Conservation (phyloP, 2,113 vertebrate genomes). For the Platichthys flesus region DNA sequence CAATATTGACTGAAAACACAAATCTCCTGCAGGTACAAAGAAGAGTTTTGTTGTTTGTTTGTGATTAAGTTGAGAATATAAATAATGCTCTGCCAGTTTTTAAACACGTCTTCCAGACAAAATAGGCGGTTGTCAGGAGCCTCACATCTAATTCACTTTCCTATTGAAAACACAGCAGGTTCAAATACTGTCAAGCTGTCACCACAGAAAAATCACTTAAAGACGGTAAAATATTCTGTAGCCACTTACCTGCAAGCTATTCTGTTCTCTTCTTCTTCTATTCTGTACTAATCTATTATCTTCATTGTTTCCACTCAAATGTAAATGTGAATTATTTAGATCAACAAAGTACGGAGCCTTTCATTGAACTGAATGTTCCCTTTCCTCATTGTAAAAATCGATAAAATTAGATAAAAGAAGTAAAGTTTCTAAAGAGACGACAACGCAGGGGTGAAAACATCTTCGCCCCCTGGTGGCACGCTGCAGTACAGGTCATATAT, state of each 20-base stretch:
- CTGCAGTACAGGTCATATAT: too few relatives aligned
- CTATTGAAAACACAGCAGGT: neutral
- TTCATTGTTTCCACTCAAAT: neutral
- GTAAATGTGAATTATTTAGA: neutral
- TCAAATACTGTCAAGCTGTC: neutral
- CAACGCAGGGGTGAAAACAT: neutral
- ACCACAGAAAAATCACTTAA: neutral
- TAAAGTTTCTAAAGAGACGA: neutral
- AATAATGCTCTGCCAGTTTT: neutral
- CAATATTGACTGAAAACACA: neutral
- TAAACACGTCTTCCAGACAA: neutral
- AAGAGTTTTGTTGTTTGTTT: neutral
- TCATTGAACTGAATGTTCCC: neutral
- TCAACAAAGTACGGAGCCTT: neutral
- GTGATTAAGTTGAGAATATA: neutral
- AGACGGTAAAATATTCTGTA: neutral
- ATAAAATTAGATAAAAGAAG: neutral
- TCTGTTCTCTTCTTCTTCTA: too few relatives aligned
- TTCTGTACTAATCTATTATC: neutral
- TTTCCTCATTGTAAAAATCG: neutral
- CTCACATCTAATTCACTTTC: neutral
- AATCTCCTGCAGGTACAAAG: neutral
- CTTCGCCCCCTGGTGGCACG: too few relatives aligned
- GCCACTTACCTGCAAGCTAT: neutral
- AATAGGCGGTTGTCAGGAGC: neutral